Base-by-base conservation (phyloP, 2,888 invertebrate species). In the Baccha elongata region DNA sequence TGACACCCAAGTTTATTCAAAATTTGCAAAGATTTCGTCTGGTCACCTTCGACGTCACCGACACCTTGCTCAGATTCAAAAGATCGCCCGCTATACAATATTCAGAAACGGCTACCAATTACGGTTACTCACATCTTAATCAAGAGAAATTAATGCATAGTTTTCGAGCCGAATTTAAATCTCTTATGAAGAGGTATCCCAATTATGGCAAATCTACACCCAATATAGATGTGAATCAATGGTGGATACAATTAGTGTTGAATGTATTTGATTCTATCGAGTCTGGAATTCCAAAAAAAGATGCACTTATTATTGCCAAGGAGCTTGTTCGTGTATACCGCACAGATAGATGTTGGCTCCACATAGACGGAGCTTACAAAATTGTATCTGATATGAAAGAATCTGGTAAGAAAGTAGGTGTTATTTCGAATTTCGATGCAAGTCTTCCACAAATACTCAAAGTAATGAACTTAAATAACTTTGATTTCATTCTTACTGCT, bases 371-470 rank as follows among this genome's bases (percentile, higher is more conserved):
- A 5, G 92, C 93, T 4, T 87, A 91, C 15, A 92, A 93, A 15
- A 89, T 97, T 10, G 83, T 91, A 4, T 88, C 92, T 4, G 91
- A 92, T 79, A 89, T 97, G 0, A 87, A 87, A 0, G 26, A 85
- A 3, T 67, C 85, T 3, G 87, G 86, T 17, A 90, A 90, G 69
- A 85, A 74, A 23, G 86, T 97, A 35, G 98, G 97, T 2, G 93
- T 97, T 0, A 94, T 98, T 85, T 98, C 98, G 0, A 98, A 98
- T 91, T 97, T 95, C 90, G 98, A 98, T 91, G 95, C 96, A 17
- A 92, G 97, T 35, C 91, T 98, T 1, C 91, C 93, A 55, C 91
- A 91, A 11, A 93, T 97, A 81, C 91, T 98, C 19, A 84, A 89
- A 2, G 93, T 93, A 86, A 92, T 95, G 64, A 92, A 92, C 46